Percentiles rank a stretch among this genome's conserved stretches.
These are phyloP conservation scores for Chydorus sphaericus DNA, from an alignment of 2,888 invertebrate species.

Conservation along the genomic window DNA sequence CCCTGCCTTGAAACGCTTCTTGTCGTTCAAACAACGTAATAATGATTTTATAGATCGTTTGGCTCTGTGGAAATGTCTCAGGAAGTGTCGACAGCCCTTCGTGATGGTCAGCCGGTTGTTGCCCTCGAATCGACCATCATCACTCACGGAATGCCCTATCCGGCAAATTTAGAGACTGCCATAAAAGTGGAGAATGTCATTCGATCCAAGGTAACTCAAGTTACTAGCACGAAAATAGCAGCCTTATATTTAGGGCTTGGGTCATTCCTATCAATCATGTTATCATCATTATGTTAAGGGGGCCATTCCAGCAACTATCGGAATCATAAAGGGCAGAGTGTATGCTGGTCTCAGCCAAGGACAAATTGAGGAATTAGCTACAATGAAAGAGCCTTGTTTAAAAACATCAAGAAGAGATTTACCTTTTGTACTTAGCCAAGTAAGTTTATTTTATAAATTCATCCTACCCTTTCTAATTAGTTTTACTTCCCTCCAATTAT, in stretches of 20 bases:
- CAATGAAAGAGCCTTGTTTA: slow-evolving; percentile 32
- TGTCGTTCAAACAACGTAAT: too few species aligned
- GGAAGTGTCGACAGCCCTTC: slow-evolving; percentile 45
- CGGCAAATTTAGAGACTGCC: slow-evolving; percentile 77
- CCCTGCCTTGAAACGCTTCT: too few species aligned
- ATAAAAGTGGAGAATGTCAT: slow-evolving; percentile 63
- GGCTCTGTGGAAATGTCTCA: slow-evolving; percentile 19
- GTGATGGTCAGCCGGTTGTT: slow-evolving; percentile 55
- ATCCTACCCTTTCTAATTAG: slow-evolving; percentile 5
- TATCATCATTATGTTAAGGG: slow-evolving; percentile 39
- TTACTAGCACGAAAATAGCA: too few species aligned
- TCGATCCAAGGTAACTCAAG: slow-evolving; percentile 46
- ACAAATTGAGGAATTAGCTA: slow-evolving; percentile 50
- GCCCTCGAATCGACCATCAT: slow-evolving; percentile 95
- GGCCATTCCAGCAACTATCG: slow-evolving; percentile 82
- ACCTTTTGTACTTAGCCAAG: slow-evolving; percentile 52
- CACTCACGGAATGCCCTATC: slow-evolving; percentile 95
- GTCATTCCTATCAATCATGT: neutral
- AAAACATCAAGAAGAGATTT: slow-evolving; percentile 84
- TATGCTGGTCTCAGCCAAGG: slow-evolving; percentile 55
- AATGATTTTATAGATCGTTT: neutral
- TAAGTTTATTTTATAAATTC: slow-evolving; percentile 19
- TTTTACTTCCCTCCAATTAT: neutral
- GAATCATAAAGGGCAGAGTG: slow-evolving; percentile 65
- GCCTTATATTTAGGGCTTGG: neutral